Percentiles rank a stretch among this genome's conserved stretches.
Evolutionary conservation across 2,888 invertebrate genomes (phyloP).

Genomic region (Diaperis boleti): DNA sequence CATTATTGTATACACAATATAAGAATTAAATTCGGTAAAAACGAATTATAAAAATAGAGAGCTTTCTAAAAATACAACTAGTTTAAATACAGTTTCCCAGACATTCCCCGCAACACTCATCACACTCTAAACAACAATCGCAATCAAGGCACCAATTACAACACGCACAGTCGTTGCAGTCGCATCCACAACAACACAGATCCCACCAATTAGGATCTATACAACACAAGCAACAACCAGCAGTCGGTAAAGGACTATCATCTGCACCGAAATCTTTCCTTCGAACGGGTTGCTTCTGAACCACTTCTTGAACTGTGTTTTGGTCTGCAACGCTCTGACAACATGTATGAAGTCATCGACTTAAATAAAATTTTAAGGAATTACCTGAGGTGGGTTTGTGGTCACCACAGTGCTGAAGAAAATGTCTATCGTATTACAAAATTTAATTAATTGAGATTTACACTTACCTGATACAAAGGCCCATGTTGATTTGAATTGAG

Average conservation of each 20-base stretch:
- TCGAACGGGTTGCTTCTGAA: constrained; percentile 14
- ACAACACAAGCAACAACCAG: constrained; percentile 21
- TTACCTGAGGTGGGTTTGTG: constrained; percentile 1
- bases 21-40: no score
- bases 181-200: constrained; percentile 18
- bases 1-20: no score
- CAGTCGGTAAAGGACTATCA: constrained; percentile 14
- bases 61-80: no score
- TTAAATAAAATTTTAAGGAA: not conserved
- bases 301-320: constrained; percentile 1
- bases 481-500: constrained; percentile 8
- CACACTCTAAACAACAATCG: constrained; percentile 15
- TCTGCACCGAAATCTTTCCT: constrained; percentile 20
- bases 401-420: constrained; percentile 10
- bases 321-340: not conserved
- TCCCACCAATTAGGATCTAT: constrained; percentile 5
- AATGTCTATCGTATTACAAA: not conserved
- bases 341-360: constrained; percentile 8
- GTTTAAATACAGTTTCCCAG: not conserved
- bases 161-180: constrained; percentile 12
- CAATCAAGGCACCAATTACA: constrained; percentile 7
- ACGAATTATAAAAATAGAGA: no score
- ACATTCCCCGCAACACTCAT: constrained; percentile 15
- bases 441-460: not conserved
- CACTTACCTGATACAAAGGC: constrained; percentile 19